Evolutionary conservation across 2,113 vertebrate genomes (phyloP).

Genomic region (Varanus salvator): DNA sequence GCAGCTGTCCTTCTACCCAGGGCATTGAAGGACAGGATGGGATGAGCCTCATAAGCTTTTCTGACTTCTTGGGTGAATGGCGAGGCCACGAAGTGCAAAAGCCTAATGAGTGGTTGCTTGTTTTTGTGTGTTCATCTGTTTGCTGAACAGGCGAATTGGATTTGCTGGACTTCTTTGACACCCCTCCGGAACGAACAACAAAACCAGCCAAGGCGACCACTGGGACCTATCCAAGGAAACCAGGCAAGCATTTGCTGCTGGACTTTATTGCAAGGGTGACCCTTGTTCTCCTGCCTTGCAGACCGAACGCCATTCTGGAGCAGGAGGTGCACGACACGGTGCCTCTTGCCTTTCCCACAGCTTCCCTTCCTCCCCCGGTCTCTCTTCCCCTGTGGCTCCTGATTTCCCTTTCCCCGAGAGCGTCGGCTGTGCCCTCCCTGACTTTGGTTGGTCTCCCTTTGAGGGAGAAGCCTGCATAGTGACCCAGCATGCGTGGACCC

Average conservation of each 20-base stretch:
- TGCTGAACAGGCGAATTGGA: slow-evolving; percentile 28
- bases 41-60: too few species aligned
- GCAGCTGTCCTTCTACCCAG: too few species aligned
- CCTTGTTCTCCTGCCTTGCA: too few species aligned
- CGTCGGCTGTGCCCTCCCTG: too few species aligned
- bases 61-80: background rate
- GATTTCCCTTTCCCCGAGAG: background rate
- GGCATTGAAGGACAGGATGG: background rate
- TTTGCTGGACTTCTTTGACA: slow-evolving; percentile 60
- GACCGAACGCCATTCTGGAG: too few species aligned
- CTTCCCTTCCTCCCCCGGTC: background rate
- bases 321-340: background rate
- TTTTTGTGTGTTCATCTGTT: background rate
- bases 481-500: background rate
- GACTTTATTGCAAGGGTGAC: background rate
- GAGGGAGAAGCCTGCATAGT: too few species aligned
- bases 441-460: background rate
- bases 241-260: slow-evolving; percentile 40
- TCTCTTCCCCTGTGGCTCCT: too few species aligned
- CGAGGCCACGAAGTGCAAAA: too few species aligned
- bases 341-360: too few species aligned
- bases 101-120: background rate
- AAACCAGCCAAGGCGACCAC: slow-evolving; percentile 53
- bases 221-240: slow-evolving; percentile 59
- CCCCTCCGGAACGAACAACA: slow-evolving; percentile 51